Base-by-base conservation (phyloP, 2,113 vertebrate genomes). In the Cebidichthys violaceus region DNA sequence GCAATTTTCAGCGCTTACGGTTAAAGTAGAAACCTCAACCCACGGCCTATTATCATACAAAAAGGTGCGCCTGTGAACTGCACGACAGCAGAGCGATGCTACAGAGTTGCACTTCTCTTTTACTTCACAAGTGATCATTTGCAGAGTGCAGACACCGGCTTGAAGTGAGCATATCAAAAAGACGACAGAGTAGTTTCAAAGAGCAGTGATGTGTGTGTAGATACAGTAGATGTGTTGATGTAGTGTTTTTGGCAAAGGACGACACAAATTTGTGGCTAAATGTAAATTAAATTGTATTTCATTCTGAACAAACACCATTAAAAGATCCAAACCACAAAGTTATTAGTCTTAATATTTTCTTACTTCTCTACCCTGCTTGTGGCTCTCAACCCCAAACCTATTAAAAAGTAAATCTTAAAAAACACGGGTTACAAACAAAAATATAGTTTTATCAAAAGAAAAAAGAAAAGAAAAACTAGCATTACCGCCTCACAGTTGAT, bases 1-100 rank as follows among this genome's bases (percentile, higher is more conserved):
- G 54, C 11, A 8, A 33, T 70, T 11, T 11, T 65, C 76, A 11
- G 54, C 11, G 15, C 39, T 75, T 8, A 37, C 24, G 15, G 75
- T 75, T 55, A 72, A 45, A 68, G 75, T 2, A 7, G 61, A 18
- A 39, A 59, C 54, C 57, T 77, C 29, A 10, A 15, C 60, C 43
- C 31, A 10, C 37, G 17, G 35, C 3, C 39, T 35, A 55, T 71
- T 76, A 71, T 65, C 57, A 24, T 33, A 24, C 10, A 31, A 52
- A 24, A 45, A 47, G 22, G 37, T 45, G 47, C 47, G 31, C 55
- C 37, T 50, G 54, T 57, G 50, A 22, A 6, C 27, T 15, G 27
- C 59, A 52, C 7, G 29, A 47, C 45, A 1, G 39, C 31, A 69
- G 39, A 59, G 43, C 33, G 37, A 45, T 18, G 52, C 52, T 59